phyloP scores from a whole-genome alignment of 2,797 vertebrate species.

The Dicrostonyx torquatus region DNA sequence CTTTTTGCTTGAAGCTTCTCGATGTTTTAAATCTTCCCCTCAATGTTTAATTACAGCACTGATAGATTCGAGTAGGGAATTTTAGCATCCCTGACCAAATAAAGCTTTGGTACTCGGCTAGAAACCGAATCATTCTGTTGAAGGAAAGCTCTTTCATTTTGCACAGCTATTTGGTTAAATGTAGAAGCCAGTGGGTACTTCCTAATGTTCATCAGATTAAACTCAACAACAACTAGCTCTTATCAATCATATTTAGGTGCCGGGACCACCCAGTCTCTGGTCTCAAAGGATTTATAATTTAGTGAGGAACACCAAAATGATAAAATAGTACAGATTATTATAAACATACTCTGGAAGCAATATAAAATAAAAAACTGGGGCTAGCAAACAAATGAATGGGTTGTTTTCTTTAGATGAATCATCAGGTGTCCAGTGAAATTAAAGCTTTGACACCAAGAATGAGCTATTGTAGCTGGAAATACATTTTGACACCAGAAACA shows the following conservation, averaged over 20 bases:
- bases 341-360: not conserved
- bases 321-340: not conserved
- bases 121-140: not conserved
- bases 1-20: constrained; percentile 9
- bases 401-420: not conserved
- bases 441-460: not conserved
- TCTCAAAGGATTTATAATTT: constrained; percentile 21
- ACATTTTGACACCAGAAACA: not conserved
- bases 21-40: not conserved
- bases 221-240: constrained; percentile 2
- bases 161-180: constrained; percentile 5
- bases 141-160: constrained; percentile 47
- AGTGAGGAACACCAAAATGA: constrained; percentile 1
- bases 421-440: not conserved
- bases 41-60: constrained; percentile 31
- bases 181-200: constrained; percentile 9
- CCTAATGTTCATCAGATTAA: constrained; percentile 9
- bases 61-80: constrained; percentile 49
- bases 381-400: not conserved
- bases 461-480: not conserved
- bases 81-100: constrained; percentile 29
- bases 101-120: constrained; percentile 36
- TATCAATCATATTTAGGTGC: not conserved
- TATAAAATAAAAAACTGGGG: constrained; percentile 8
- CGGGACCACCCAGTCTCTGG: not conserved